Evolutionary conservation across 1,140 invertebrate species (phyloP), one percentile per base, ranked within the genome.

Genomic region (Coelopa frigida): DNA sequence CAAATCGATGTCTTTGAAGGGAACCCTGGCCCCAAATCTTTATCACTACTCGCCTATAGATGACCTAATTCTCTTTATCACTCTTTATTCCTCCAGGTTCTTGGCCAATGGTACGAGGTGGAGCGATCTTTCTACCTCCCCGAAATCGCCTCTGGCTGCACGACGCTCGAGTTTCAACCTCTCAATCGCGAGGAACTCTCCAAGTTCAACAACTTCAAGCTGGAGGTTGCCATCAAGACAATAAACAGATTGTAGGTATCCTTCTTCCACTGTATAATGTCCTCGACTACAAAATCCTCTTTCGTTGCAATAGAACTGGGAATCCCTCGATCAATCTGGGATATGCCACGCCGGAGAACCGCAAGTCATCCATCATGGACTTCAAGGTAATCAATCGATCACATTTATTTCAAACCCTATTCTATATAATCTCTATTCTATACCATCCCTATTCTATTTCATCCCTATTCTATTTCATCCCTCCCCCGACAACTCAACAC

Each of bases 41-140:
- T n/a, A n/a, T n/a, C n/a, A n/a, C n/a, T n/a, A n/a, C n/a, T n/a
- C n/a, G n/a, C n/a, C n/a, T n/a, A n/a, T n/a, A n/a, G n/a, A n/a
- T n/a, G n/a, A n/a, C n/a, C n/a, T n/a, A n/a, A n/a, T n/a, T n/a
- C n/a, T n/a, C n/a, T n/a, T n/a, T n/a, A n/a, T n/a, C n/a, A n/a
- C n/a, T n/a, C n/a, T n/a, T n/a, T n/a, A 36, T 8, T 20, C 35
- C 55, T 53, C 15, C 27, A 84, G 82, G 80, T 84, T 60, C 62
- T 75, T 46, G 82, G 82, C 18, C 74, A 76, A 38, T 84, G 82
- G 82, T 83, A 76, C 58, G 82, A 84, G 70, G 75, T 84, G 20
- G 82, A 84, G 58, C 70, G 81, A 37, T 81, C 81, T 0, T 84
- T 84, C 62, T 82, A 83, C 54, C 57, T 84, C 29, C 75, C 81